Percentiles rank a stretch among this genome's conserved stretches.
phyloP scores from a whole-genome alignment of 1,140 invertebrate genomes.

The Batillaria attramentaria region DNA sequence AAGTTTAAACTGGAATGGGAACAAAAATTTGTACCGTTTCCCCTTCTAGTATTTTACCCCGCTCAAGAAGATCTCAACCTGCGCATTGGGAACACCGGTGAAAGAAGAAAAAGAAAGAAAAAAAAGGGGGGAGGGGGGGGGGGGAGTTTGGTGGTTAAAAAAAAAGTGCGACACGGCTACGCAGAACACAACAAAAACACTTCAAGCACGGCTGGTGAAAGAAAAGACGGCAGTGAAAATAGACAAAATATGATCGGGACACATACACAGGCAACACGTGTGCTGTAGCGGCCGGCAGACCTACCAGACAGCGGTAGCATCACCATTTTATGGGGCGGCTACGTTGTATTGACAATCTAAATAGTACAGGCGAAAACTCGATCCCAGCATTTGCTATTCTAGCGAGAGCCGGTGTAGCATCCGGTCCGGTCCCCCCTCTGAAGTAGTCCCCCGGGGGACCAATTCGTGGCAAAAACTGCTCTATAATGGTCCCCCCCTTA shows the following conservation, averaged over 20 bases:
- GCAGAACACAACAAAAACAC: not conserved
- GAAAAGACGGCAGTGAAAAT: constrained; percentile 5
- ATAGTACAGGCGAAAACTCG: constrained; percentile 20
- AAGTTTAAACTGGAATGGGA: too few species aligned
- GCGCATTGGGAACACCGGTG: too few species aligned
- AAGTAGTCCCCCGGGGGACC: too few species aligned
- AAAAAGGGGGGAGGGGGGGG: not conserved
- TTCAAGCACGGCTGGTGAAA: not conserved
- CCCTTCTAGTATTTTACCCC: too few species aligned
- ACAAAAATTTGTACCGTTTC: too few species aligned
- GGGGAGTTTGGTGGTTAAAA: not conserved
- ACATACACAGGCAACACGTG: not conserved
- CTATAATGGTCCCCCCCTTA: too few species aligned
- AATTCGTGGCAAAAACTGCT: too few species aligned
- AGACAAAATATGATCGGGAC: not conserved
- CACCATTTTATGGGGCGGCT: constrained; percentile 22
- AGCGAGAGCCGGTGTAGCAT: too few species aligned
- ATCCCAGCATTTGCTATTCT: constrained; percentile 21
- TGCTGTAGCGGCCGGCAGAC: not conserved
- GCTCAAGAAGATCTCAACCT: too few species aligned
- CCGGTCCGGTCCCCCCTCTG: too few species aligned
- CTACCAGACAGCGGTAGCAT: not conserved
- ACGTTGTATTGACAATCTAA: constrained; percentile 28
- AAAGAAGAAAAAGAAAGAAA: not conserved
- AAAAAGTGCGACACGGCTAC: not conserved